Conservation (phyloP, 2,113 vertebrate genomes). For the Tragelaphus buxtoni region DNA sequence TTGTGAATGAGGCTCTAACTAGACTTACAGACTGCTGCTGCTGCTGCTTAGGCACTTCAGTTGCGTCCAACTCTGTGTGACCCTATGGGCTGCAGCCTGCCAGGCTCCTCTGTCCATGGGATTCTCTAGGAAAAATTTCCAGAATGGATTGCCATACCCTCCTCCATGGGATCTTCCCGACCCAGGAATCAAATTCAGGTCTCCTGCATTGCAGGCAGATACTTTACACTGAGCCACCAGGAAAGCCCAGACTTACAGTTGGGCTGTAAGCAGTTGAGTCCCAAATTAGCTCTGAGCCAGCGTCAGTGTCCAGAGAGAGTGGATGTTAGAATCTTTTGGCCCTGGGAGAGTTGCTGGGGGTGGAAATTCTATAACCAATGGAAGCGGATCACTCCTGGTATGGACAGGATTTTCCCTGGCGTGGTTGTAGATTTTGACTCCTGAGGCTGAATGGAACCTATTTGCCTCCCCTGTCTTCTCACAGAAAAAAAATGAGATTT, state of each 20-base stretch:
- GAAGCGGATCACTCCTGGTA: neutral
- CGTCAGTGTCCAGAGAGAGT: neutral
- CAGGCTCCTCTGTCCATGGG: neutral
- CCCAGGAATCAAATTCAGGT: neutral
- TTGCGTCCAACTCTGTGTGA: neutral
- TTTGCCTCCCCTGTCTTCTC: neutral
- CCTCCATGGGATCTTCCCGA: neutral
- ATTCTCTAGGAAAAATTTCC: neutral
- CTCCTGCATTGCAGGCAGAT: neutral
- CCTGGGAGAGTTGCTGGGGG: neutral
- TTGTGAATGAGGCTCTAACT: neutral
- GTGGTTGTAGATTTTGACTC: neutral
- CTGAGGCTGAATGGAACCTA: neutral
- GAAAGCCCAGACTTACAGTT: neutral
- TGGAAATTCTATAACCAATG: neutral
- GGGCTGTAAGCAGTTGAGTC: neutral
- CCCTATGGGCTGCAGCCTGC: neutral
- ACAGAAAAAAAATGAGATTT: neutral
- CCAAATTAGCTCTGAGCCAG: neutral
- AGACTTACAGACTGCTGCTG: neutral
- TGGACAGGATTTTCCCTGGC: neutral
- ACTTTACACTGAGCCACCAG: neutral
- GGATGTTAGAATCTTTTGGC: neutral
- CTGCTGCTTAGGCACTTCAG: neutral
- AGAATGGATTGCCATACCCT: neutral